Conservation (phyloP, 2,888 invertebrate genomes). For the Drosophila robusta region DNA sequence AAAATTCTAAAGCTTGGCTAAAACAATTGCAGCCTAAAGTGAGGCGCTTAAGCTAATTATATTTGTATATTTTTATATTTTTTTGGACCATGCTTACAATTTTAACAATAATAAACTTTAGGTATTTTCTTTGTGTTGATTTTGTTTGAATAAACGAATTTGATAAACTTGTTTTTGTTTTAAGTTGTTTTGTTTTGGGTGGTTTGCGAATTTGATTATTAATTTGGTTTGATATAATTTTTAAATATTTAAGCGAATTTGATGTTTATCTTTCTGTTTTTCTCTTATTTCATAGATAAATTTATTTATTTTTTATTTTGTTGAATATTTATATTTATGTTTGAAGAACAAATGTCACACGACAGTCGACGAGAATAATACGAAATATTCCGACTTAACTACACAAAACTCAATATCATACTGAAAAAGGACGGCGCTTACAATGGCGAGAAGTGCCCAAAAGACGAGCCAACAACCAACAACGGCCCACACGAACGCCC, state of each 20-base stretch:
- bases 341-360: slow-evolving; percentile 79
- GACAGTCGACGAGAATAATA: slow-evolving; percentile 82
- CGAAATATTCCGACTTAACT: slow-evolving; percentile 85
- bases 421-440: slow-evolving; percentile 85
- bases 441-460: slow-evolving; percentile 74
- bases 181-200: slow-evolving; percentile 51
- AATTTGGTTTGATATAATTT: slow-evolving; percentile 63
- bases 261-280: slow-evolving; percentile 40
- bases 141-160: slow-evolving; percentile 54
- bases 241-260: slow-evolving; percentile 66
- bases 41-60: not conserved
- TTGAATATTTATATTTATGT: slow-evolving; percentile 66
- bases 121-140: slow-evolving; percentile 36
- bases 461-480: slow-evolving; percentile 67
- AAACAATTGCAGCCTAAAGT: slow-evolving; percentile 23
- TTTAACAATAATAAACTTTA: slow-evolving; percentile 75
- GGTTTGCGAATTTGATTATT: slow-evolving; percentile 70
- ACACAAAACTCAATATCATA: slow-evolving; percentile 86
- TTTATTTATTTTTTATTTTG: slow-evolving; percentile 43
- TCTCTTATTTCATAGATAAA: slow-evolving; percentile 33
- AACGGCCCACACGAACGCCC: slow-evolving; percentile 49
- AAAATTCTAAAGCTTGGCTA: not conserved
- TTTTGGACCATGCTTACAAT: slow-evolving; percentile 60
- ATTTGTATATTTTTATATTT: slow-evolving; percentile 2
- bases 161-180: slow-evolving; percentile 50